Percentiles rank a stretch among this genome's conserved stretches.
Conservation (phyloP, 1,140 invertebrate genomes). For the Meloidogyne exigua region DNA sequence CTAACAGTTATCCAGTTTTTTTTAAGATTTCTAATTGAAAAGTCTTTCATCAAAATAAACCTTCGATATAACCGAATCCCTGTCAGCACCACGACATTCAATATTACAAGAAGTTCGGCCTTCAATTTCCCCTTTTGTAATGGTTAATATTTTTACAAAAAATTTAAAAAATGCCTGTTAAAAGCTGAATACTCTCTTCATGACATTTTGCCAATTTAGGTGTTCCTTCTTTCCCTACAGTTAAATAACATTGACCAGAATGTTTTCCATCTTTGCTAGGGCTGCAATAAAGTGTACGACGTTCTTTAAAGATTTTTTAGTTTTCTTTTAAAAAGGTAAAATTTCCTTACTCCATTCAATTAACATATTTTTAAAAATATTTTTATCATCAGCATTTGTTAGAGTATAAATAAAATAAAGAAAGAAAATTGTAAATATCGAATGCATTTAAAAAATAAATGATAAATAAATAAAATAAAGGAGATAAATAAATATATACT, state of each 20-base stretch:
- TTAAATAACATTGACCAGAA: slow-evolving; percentile 28
- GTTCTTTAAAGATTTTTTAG: slow-evolving; percentile 13
- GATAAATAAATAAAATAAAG: not conserved
- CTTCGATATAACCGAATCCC: slow-evolving; percentile 19
- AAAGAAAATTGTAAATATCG: not conserved
- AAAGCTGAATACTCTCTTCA: slow-evolving; percentile 3
- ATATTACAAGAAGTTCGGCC: slow-evolving; percentile 25
- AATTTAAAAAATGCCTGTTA: not conserved
- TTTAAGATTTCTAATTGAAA: too few relatives aligned
- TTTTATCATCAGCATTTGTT: not conserved
- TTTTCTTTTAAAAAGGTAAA: not conserved
- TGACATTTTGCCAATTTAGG: slow-evolving; percentile 22
- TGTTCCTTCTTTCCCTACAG: slow-evolving; percentile 20
- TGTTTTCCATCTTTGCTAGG: slow-evolving; percentile 24
- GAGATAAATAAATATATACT: not conserved
- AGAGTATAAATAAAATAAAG: not conserved
- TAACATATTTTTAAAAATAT: slow-evolving; percentile 15
- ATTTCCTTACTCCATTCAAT: slow-evolving; percentile 6
- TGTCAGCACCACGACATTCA: slow-evolving; percentile 27
- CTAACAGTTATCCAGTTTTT: too few relatives aligned
- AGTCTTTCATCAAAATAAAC: not conserved
- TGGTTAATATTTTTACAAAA: not conserved
- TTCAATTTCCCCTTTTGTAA: not conserved
- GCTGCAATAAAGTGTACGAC: slow-evolving; percentile 22
- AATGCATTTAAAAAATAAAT: slow-evolving; percentile 6